A percentile compares a stretch with the other conserved stretches of the same genome.
Evolutionary conservation across 2,888 invertebrate species (phyloP).

Genomic region (Gastrophysa polygoni): DNA sequence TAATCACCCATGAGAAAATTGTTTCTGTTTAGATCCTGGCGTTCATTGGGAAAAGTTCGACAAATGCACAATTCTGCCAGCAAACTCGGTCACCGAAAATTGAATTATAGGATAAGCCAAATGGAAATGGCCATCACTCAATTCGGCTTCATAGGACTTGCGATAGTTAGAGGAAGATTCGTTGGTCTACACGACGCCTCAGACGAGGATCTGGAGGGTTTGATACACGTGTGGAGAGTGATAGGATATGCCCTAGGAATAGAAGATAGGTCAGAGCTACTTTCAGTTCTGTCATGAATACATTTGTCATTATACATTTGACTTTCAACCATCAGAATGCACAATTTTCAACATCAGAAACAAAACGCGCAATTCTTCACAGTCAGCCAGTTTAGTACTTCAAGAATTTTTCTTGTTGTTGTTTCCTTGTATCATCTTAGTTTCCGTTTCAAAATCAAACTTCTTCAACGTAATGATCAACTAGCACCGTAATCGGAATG

Average conservation of each 20-base stretch:
- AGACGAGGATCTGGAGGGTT: slow-evolving; percentile 72
- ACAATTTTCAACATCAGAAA: too few relatives aligned
- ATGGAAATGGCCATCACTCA: slow-evolving; percentile 86
- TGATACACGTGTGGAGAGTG: slow-evolving; percentile 84
- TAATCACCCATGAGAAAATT: not conserved
- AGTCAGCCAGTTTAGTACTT: too few relatives aligned
- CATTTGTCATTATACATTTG: too few relatives aligned
- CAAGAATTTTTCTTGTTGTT: too few relatives aligned
- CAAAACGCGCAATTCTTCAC: too few relatives aligned
- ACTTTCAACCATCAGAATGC: too few relatives aligned
- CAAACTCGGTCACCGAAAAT: slow-evolving; percentile 53
- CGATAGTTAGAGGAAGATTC: slow-evolving; percentile 59
- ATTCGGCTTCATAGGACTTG: slow-evolving; percentile 84
- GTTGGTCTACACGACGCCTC: slow-evolving; percentile 69
- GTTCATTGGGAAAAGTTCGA: slow-evolving; percentile 71
- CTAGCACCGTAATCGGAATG: too few relatives aligned
- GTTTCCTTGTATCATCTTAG: too few relatives aligned
- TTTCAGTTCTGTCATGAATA: too few relatives aligned
- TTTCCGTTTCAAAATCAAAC: too few relatives aligned
- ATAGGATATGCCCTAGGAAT: slow-evolving; percentile 83
- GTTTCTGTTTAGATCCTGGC: slow-evolving; percentile 65
- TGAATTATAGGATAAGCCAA: slow-evolving; percentile 72
- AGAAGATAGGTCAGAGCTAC: slow-evolving; percentile 73
- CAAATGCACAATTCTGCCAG: slow-evolving; percentile 71
- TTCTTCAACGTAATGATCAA: too few relatives aligned